phyloP scores from a whole-genome alignment of 2,113 vertebrate species.

The Cygnus atratus region DNA sequence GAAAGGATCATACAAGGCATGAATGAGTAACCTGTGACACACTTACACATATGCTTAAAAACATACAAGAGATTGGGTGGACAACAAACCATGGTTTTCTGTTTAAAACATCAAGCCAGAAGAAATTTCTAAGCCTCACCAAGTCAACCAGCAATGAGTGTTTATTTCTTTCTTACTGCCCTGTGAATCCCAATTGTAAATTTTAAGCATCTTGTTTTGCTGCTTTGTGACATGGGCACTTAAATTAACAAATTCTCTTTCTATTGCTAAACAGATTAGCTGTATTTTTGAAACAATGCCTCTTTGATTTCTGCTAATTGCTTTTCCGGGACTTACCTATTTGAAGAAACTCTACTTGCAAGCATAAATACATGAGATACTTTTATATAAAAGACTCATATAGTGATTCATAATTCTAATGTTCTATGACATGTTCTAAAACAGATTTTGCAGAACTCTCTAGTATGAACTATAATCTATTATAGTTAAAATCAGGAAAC shows the following conservation, averaged over 20 bases:
- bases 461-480: neutral
- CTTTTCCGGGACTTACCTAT: neutral
- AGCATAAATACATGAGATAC: neutral
- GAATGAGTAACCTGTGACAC: neutral
- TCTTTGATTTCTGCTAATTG: neutral
- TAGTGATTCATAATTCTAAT: neutral
- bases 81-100: neutral
- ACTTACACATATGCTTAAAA: neutral
- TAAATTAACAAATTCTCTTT: neutral
- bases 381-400: neutral
- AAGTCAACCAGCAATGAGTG: neutral
- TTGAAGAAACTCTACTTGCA: neutral
- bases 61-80: neutral
- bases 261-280: neutral
- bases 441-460: constrained; percentile 16
- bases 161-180: neutral
- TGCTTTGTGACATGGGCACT: neutral
- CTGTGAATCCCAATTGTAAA: neutral
- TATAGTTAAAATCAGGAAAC: neutral
- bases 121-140: neutral
- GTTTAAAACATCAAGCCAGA: neutral
- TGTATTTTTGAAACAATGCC: neutral
- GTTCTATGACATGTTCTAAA: neutral
- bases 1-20: neutral
- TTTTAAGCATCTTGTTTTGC: neutral